Percentiles rank a stretch among this genome's conserved stretches.
Conservation (phyloP, 2,888 invertebrate species). For the Tenthredo amoena region DNA sequence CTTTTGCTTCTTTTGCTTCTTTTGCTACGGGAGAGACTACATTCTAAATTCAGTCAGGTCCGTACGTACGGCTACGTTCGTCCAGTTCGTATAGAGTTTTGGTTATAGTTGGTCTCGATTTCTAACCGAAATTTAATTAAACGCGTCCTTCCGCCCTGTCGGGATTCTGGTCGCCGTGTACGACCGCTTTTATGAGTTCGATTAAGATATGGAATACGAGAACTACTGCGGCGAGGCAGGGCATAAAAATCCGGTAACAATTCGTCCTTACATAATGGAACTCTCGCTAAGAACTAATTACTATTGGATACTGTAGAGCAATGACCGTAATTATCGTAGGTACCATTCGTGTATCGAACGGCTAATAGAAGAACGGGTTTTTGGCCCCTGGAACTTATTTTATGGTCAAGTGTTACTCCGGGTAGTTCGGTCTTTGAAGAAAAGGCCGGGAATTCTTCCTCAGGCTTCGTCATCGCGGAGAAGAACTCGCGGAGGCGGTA, state of each 20-base stretch:
- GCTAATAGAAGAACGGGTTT: conserved; percentile 20
- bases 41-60: conserved; percentile 42
- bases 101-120: conserved; percentile 20
- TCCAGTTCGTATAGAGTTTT: neutral
- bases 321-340: conserved; percentile 29
- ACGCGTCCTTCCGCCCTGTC: conserved; percentile 15
- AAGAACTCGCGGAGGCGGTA: neutral
- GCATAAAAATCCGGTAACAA: conserved; percentile 26
- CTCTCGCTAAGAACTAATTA: conserved; percentile 33
- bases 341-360: neutral
- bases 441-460: neutral
- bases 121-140: conserved; percentile 42
- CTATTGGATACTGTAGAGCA: conserved; percentile 16
- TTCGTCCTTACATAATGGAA: conserved; percentile 41
- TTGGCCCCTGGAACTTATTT: neutral
- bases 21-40: neutral
- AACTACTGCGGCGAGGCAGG: neutral
- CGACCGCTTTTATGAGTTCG: conserved; percentile 38
- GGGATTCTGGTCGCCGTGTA: neutral
- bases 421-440: neutral
- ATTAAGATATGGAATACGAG: conserved; percentile 49
- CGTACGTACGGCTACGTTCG: neutral
- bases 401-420: neutral
- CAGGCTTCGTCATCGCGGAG: neutral
- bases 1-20: conserved; percentile 9